Evolutionary conservation across 1,140 invertebrate species (phyloP), one percentile per base, ranked within the genome.

Genomic region (Ceratosolen fusciceps): DNA sequence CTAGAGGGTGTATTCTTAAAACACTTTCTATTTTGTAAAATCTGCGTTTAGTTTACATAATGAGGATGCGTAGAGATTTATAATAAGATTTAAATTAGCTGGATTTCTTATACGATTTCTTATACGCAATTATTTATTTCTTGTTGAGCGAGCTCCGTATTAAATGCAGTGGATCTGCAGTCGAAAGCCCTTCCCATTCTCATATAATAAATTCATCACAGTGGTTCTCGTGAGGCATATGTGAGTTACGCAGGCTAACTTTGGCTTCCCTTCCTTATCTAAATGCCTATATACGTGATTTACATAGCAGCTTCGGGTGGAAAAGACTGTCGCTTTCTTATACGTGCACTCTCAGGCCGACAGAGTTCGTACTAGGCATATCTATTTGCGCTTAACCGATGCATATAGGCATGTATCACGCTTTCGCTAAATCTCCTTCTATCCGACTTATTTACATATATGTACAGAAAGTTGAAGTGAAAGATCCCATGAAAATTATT

Each of bases 381-480:
- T 74, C 54, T 54, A 74, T 74, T 60, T 74, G 37, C 70, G 31
- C 26, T 62, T 34, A 3, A 12, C 34, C 19, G 8, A 37, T 37
- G 37, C 39, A 39, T 26, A 19, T 34, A 8, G 2, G 16, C 43
- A 37, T 74, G 49, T 75, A 80, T 83, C 79, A 82, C 83, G 80
- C 81, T 83, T 83, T 83, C 80, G 77, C 60, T 77, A 77, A 74
- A 81, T 79, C 24, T 62, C 24, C 74, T 75, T 73, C 14, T 39
- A 62, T 73, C 62, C 19, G 31, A 39, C 34, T 39, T 67, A 39
- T 54, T 71, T 54, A 54, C 19, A 47, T 71, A 54, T 62, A 58
- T 24, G 39, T 73, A 58, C 29, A n/a, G 52, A 54, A 54, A 54
- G 19, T n/a, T n/a, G n/a, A 39, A 9, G 71, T 78, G 37, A 71